Evolutionary conservation across 2,113 vertebrate genomes (phyloP), one percentile per base, ranked within the genome.

Genomic region (Eidolon helvum): DNA sequence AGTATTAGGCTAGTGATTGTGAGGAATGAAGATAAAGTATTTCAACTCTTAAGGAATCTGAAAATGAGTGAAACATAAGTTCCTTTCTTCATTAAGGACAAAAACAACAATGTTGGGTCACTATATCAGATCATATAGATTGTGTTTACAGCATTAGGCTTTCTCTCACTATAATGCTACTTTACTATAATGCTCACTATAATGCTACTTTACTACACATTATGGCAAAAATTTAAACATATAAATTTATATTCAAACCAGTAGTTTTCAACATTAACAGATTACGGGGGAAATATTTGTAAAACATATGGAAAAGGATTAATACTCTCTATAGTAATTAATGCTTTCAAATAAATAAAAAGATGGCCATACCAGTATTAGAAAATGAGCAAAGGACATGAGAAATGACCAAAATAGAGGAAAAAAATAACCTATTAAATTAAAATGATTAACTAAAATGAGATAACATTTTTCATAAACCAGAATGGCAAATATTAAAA

Each of bases 201-300:
- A 78, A 92, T 15, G 61, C 65, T 35, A 71, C 22, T 45, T 90
- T 78, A 66, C 7, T 84, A 57, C 55, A 96, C 12, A 72, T 26
- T 82, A 35, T 35, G n/a, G 43, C 86, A 89, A 94, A 92, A 66
- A 72, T 33, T 71, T 61, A 80, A 80, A 77, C 33, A 53, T 40
- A 61, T 28, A 71, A 33, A 66, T 50, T 78, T 86, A 93, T 40
- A 75, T 48, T 82, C 90, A 95, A 87, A 63, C 19, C 6, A 82
- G 11, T 71, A 86, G 40, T 74, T 94, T 91, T 72, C 66, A 94
- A 72, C 18, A 78, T 92, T 93, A 90, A 89, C 35, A 40, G 40
- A 88, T 55, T 66, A 48, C 71, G 18, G 28, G 82, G 45, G 74
- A 84, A 90, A 84, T 69, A 87, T 82, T 48, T 68, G 9, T 40